Evolutionary conservation across 2,797 vertebrate species (phyloP).

Genomic region (Fundulus diaphanus): DNA sequence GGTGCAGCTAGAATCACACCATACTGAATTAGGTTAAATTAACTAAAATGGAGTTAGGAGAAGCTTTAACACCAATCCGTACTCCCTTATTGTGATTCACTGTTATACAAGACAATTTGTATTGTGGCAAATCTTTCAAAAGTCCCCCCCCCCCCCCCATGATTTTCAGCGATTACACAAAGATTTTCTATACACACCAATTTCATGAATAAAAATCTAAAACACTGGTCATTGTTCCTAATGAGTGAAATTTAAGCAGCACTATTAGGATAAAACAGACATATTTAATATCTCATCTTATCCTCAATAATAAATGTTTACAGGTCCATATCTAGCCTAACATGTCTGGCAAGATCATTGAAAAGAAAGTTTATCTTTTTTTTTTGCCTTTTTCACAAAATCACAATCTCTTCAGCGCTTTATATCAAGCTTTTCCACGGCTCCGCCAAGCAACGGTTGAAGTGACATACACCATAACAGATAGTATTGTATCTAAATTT

Average conservation of each 20-base stretch:
- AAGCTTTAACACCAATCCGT: conserved; percentile 20
- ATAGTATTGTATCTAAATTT: too few species aligned
- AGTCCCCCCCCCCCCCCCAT: too few species aligned
- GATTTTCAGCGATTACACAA: background rate
- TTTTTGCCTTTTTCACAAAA: too few species aligned
- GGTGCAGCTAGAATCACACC: conserved; percentile 42
- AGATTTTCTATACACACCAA: background rate
- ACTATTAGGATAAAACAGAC: background rate
- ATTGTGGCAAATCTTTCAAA: background rate
- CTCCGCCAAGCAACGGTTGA: too few species aligned
- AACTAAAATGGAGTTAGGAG: conserved; percentile 27
- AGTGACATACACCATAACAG: too few species aligned
- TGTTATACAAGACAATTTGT: background rate
- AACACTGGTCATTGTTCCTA: background rate
- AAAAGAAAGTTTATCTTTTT: too few species aligned
- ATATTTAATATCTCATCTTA: too few species aligned
- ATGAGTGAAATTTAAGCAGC: background rate
- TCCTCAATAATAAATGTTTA: too few species aligned
- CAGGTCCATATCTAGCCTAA: too few species aligned
- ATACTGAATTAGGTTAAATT: conserved; percentile 48
- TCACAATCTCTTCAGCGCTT: too few species aligned
- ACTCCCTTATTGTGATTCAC: background rate
- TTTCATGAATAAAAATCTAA: background rate
- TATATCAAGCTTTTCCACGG: too few species aligned
- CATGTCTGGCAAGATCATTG: too few species aligned